Evolutionary conservation across 2,888 invertebrate genomes (phyloP), one percentile per base, ranked within the genome.

Genomic region (Nebria salina): DNA sequence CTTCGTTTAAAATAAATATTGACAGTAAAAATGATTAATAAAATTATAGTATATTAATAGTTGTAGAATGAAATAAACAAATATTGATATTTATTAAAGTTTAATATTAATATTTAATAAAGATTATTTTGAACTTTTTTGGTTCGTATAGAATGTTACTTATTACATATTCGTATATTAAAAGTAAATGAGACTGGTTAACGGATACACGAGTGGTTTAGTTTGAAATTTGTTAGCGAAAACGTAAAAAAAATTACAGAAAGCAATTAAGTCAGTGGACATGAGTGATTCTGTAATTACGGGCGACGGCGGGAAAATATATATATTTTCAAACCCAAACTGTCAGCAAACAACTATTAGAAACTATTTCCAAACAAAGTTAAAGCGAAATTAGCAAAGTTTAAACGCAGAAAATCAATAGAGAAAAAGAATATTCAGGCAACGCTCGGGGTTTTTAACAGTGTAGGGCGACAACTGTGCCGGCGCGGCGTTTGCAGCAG

Each of bases 271-370:
- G 80, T 80, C 80, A 43, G 75, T 70, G 74, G 70, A 75, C 75
- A 74, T 54, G 75, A 75, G 75, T 75, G 80, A 80, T 75, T 75
- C 74, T 72, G 80, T 80, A 80, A 80, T 80, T 80, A 80, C 80
- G 75, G 7, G 8, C 15, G 74, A 34, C 34, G 42, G 65, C 74
- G 65, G 74, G 65, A 65, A 79, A 79, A 25, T 41, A 79, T 68
- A 79, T 72, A 75, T 75, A 75, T 64, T 68, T 75, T 66, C 41
- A 75, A 80, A 70, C 75, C 41, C 70, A 75, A 80, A 80, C 80
- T 80, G 80, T 80, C 80, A 80, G 75, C 80, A 80, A 80, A 80
- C 80, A 80, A 80, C 80, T 75, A 80, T 80, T 80, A 80, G 80
- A 80, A 80, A 80, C 80, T 80, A 80, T 81, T 81, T 76, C 64